A percentile compares a stretch with the other conserved stretches of the same genome.
Evolutionary conservation across 2,797 vertebrate genomes (phyloP).

Genomic region (Sebastes nivosus): DNA sequence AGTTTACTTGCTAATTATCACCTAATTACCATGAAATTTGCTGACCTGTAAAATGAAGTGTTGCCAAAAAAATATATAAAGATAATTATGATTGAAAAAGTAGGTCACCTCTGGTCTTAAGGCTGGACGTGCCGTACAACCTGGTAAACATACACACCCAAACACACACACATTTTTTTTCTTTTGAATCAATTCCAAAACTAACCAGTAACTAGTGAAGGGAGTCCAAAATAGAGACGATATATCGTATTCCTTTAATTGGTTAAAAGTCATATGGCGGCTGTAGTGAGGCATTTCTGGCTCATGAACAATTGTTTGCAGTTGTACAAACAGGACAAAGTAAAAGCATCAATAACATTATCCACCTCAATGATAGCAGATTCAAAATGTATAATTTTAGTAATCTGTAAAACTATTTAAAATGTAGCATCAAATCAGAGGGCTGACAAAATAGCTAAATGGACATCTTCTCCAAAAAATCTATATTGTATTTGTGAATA

Average conservation of each 20-base stretch:
- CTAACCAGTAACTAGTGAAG: not conserved
- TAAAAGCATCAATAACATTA: not conserved
- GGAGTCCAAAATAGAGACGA: not conserved
- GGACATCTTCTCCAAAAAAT: not conserved
- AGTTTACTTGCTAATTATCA: too few species aligned
- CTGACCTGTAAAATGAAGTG: too few species aligned
- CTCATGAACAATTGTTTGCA: not conserved
- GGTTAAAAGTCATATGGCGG: not conserved
- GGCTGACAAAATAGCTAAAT: not conserved
- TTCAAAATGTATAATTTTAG: not conserved
- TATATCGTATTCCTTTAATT: not conserved
- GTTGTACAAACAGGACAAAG: not conserved
- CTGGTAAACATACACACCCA: not conserved
- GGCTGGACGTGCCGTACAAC: not conserved
- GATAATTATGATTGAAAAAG: not conserved
- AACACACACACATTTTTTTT: not conserved
- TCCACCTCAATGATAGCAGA: not conserved
- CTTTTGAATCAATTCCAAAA: not conserved
- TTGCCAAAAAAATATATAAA: not conserved
- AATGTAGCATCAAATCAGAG: not conserved
- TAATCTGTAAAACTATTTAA: not conserved
- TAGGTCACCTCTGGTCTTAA: not conserved
- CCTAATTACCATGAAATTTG: too few species aligned
- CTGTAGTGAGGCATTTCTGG: not conserved
- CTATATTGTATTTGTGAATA: not conserved